Conservation (phyloP, 2,113 vertebrate species). For the Cheirogaleus medius region DNA sequence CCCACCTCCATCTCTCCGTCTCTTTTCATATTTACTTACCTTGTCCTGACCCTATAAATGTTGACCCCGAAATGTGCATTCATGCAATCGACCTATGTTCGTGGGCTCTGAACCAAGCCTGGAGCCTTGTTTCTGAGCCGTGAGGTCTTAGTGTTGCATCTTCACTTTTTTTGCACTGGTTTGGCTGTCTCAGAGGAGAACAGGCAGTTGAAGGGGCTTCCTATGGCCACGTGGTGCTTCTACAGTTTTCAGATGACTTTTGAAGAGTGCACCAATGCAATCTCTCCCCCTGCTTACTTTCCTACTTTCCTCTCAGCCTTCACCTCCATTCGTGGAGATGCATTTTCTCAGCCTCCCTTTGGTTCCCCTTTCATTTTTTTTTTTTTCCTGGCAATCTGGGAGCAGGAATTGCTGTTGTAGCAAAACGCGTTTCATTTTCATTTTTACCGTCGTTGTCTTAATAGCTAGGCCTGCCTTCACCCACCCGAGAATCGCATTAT, state of each 20-base stretch:
- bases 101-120: neutral
- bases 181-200: neutral
- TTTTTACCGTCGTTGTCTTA: conserved; percentile 67
- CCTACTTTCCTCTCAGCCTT: neutral
- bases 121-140: neutral
- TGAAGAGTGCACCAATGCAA: too few species aligned
- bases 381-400: neutral
- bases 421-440: conserved; percentile 73
- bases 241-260: neutral
- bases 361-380: neutral
- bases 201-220: neutral
- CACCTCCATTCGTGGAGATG: neutral
- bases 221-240: neutral
- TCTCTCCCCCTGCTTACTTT: neutral
- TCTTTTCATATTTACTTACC: neutral
- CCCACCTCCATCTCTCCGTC: too few species aligned
- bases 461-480: conserved; percentile 57
- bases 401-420: conserved; percentile 62
- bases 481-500: conserved; percentile 57
- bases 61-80: neutral
- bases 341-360: conserved; percentile 14
- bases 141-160: accelerated
- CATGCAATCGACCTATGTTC: too few species aligned
- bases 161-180: neutral
- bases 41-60: neutral